Evolutionary conservation across 1,140 invertebrate genomes (phyloP).

Genomic region (Drosophila sulfurigaster): DNA sequence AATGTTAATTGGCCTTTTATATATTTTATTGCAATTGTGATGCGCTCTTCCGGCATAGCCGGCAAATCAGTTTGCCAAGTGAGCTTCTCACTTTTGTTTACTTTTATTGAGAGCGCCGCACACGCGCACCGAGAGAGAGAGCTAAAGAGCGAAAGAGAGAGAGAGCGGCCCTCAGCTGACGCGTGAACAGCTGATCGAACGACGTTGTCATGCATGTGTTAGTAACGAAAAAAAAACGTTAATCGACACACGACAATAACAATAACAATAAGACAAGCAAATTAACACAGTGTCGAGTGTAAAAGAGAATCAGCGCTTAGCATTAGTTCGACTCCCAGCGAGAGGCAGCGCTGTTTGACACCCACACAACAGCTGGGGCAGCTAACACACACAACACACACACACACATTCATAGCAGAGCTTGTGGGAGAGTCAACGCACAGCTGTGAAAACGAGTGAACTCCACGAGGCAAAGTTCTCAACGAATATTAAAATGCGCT

Average conservation of each 20-base stretch:
- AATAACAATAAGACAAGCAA: no score
- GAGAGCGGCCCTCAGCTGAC: not conserved
- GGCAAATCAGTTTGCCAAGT: not conserved
- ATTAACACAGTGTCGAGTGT: no score
- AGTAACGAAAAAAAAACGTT: no score
- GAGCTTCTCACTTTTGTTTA: not conserved
- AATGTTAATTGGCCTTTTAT: constrained; percentile 1
- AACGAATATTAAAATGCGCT: constrained; percentile 20
- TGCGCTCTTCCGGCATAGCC: constrained; percentile 4
- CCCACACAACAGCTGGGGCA: not conserved
- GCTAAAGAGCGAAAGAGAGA: not conserved
- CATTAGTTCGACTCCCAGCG: constrained; percentile 22
- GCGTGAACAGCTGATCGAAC: no score
- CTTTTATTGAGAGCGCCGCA: not conserved
- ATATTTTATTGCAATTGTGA: constrained; percentile 1
- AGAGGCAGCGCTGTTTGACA: not conserved
- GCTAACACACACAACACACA: not conserved
- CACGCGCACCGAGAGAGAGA: not conserved
- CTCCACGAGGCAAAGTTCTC: not conserved
- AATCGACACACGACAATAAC: no score
- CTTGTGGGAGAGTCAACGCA: not conserved
- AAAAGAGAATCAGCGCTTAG: constrained; percentile 21
- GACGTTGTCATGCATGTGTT: no score
- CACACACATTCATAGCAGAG: not conserved
- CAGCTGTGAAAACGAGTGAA: constrained; percentile 21